Evolutionary conservation across 2,113 vertebrate genomes (phyloP).

Genomic region (Columba livia): DNA sequence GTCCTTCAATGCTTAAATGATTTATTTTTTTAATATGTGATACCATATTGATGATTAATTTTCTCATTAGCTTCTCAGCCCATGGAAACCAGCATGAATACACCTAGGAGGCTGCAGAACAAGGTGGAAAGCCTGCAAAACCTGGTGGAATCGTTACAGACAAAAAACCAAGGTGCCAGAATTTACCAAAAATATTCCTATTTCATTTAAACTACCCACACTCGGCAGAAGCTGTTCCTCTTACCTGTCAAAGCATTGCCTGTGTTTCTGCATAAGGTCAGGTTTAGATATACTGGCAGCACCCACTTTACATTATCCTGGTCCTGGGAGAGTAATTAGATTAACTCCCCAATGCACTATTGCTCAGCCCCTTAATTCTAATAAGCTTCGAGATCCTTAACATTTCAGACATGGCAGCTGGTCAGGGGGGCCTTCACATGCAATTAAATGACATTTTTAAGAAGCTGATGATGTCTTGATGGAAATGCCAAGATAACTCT

Average conservation of each 20-base stretch:
- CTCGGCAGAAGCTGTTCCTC: background rate
- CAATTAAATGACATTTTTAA: background rate
- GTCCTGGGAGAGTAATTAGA: background rate
- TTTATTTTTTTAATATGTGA: background rate
- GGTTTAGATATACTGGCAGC: background rate
- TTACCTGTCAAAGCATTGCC: background rate
- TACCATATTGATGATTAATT: background rate
- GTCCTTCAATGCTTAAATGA: background rate
- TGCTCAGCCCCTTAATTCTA: background rate
- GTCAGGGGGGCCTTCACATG: background rate
- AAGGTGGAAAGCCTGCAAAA: slow-evolving; percentile 71
- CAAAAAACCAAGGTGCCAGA: slow-evolving; percentile 68
- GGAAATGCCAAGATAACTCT: background rate
- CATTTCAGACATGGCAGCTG: slow-evolving; percentile 7
- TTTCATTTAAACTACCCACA: background rate
- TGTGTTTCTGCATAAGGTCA: background rate
- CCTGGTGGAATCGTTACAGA: slow-evolving; percentile 63
- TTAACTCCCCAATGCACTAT: background rate
- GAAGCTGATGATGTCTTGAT: background rate
- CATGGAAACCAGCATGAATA: slow-evolving; percentile 37
- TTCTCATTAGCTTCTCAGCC: slow-evolving; percentile 57
- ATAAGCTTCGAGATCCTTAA: slow-evolving; percentile 28
- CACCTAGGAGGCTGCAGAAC: slow-evolving; percentile 63
- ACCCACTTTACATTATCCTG: background rate
- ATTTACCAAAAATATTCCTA: background rate